A percentile compares a stretch with the other conserved stretches of the same genome.
Conservation (phyloP, 2,113 vertebrate species). For the Cnemophilus loriae region DNA sequence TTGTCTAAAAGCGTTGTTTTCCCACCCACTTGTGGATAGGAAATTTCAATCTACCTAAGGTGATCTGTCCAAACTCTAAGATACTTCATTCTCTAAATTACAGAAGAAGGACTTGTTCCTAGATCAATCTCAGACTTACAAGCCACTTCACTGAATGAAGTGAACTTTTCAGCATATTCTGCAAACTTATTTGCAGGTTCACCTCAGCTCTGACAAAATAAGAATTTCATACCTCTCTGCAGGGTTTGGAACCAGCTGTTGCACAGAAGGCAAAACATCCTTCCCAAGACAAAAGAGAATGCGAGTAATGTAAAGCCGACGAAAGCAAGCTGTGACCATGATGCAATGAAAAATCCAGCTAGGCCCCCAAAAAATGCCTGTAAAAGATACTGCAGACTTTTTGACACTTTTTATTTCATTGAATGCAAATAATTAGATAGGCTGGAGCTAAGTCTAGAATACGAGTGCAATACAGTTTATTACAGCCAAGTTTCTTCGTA, state of each 20-base stretch:
- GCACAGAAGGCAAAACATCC: neutral
- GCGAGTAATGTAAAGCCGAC: neutral
- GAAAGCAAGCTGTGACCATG: neutral
- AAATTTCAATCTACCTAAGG: neutral
- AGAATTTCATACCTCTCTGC: neutral
- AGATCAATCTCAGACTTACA: neutral
- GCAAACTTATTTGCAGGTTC: neutral
- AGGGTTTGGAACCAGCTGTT: neutral
- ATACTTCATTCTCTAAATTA: neutral
- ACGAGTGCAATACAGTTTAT: neutral
- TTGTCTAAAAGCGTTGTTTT: neutral
- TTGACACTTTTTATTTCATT: neutral
- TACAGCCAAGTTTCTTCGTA: neutral
- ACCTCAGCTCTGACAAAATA: neutral
- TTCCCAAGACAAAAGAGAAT: neutral
- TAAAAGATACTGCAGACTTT: neutral
- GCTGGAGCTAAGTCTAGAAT: neutral
- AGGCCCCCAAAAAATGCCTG: fast-evolving
- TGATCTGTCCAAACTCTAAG: neutral
- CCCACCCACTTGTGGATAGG: neutral
- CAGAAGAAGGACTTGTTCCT: neutral
- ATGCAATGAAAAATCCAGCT: neutral
- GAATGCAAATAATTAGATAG: neutral
- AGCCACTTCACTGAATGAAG: neutral
- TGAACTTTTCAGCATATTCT: neutral